Evolutionary conservation across 2,113 vertebrate species (phyloP).

Genomic region (Apaloderma vittatum): DNA sequence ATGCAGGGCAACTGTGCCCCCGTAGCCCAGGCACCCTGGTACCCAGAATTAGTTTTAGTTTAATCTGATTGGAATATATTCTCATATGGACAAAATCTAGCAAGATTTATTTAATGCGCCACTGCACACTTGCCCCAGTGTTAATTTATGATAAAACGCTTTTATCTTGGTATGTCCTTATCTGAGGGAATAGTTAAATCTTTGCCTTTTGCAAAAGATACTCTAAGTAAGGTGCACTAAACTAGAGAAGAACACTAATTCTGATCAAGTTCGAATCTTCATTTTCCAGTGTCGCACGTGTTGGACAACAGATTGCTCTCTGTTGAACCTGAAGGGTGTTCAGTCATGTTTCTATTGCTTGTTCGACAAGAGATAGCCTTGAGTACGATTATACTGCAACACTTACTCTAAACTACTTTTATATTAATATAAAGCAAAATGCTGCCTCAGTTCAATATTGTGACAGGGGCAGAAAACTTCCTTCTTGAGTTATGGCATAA

Average conservation of each 20-base stretch:
- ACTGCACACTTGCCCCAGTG: background rate
- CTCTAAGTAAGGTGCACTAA: background rate
- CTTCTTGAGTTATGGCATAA: background rate
- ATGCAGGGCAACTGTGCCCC: background rate
- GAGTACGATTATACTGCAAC: background rate
- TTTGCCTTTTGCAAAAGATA: background rate
- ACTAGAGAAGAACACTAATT: background rate
- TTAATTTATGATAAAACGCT: background rate
- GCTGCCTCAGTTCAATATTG: background rate
- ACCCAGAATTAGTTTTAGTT: background rate
- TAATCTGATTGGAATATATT: background rate
- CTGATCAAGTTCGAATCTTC: slow-evolving; percentile 4
- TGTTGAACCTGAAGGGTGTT: background rate
- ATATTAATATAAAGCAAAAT: background rate
- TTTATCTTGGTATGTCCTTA: background rate
- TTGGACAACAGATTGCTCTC: slow-evolving; percentile 8
- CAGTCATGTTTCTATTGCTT: background rate
- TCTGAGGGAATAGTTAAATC: background rate
- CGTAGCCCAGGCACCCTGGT: rapidly evolving
- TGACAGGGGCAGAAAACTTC: background rate
- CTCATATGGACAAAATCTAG: background rate
- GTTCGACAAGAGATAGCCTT: background rate
- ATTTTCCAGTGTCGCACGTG: background rate
- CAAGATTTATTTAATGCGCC: background rate
- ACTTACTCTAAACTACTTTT: background rate